These are phyloP conservation scores for Pyrrhosoma nymphula DNA, from an alignment of 2,888 invertebrate genomes.

Conservation along the genomic window DNA sequence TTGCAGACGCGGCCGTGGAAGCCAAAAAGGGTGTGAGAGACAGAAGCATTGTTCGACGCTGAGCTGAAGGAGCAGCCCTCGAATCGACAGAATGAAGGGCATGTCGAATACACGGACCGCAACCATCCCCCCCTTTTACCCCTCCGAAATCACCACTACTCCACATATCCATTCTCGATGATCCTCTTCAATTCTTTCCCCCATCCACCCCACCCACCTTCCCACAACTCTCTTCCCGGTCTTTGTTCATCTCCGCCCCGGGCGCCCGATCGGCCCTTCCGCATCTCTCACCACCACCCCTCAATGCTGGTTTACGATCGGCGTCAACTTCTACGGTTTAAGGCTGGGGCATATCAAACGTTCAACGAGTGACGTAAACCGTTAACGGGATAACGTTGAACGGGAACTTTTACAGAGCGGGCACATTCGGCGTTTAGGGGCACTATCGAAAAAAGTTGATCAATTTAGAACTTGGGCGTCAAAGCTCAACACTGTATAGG, in stretches of 20 bases:
- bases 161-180: constrained; percentile 32
- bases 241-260: neutral
- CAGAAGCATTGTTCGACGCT: constrained; percentile 25
- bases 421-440: no score
- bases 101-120: constrained; percentile 42
- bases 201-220: neutral
- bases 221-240: neutral
- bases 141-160: constrained; percentile 33
- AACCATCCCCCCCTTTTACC: neutral
- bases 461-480: no score
- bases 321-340: no score
- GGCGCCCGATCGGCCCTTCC: neutral
- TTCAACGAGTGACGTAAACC: no score
- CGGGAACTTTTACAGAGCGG: no score
- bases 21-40: neutral
- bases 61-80: constrained; percentile 16
- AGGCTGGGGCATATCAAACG: no score
- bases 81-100: constrained; percentile 63
- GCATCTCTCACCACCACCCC: neutral
- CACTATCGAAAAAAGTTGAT: no score
- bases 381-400: no score
- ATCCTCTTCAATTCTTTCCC: neutral
- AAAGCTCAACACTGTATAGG: no score
- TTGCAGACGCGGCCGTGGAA: neutral
- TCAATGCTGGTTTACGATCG: no score